Conservation (phyloP, 2,113 vertebrate genomes). For the Furnarius figulus region DNA sequence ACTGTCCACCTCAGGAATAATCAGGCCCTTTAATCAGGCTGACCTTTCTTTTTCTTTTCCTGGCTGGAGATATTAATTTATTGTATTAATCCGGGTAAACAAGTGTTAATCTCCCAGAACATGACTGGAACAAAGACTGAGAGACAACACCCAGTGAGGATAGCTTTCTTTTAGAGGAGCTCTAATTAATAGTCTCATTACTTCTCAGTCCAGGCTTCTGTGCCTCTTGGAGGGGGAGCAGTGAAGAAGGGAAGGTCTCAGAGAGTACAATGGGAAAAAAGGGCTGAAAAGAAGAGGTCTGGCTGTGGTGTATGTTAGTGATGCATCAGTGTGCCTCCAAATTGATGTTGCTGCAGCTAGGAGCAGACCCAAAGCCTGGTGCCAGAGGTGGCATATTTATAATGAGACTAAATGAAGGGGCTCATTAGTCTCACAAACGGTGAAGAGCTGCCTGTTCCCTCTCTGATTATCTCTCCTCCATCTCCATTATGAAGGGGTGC, state of each 20-base stretch:
- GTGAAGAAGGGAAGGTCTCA: not conserved
- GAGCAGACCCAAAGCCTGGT: constrained; percentile 61
- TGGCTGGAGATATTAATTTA: not conserved
- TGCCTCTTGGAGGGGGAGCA: constrained; percentile 21
- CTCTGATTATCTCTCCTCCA: constrained; percentile 44
- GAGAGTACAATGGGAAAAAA: not conserved
- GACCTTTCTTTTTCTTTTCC: not conserved
- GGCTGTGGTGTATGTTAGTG: constrained; percentile 63
- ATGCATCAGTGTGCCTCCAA: constrained; percentile 63
- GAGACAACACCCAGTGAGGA: constrained; percentile 47
- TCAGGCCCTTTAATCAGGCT: not conserved
- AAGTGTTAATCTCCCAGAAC: not conserved
- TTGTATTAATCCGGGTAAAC: constrained; percentile 41
- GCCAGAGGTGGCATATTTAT: constrained; percentile 64
- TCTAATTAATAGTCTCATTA: constrained; percentile 86
- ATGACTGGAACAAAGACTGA: constrained; percentile 5
- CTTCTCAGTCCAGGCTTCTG: constrained; percentile 75
- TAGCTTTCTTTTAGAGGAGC: constrained; percentile 46
- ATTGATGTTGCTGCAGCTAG: constrained; percentile 67
- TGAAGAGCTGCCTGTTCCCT: constrained; percentile 60
- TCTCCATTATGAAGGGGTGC: constrained; percentile 20
- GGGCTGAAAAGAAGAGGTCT: constrained; percentile 61
- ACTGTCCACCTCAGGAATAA: not conserved
- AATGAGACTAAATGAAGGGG: constrained; percentile 65
- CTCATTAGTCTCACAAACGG: constrained; percentile 64